Conservation (phyloP, 2,888 invertebrate species). For the Odontocerum albicorne region DNA sequence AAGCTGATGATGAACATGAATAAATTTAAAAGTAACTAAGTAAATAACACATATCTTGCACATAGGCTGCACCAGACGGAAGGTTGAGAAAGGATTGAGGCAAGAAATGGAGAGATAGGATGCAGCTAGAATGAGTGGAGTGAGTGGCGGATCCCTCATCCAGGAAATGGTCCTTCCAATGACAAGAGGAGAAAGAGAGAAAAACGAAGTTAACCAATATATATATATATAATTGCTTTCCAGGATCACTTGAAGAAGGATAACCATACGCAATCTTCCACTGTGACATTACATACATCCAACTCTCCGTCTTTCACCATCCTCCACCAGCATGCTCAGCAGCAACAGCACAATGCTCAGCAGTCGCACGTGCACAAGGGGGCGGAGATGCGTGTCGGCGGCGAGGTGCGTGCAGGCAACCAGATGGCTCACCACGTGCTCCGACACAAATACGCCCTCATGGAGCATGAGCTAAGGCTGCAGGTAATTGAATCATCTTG, state of each 20-base stretch:
- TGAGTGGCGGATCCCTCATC: no score
- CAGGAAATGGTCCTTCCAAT: no score
- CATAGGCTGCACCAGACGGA: no score
- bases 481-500: no score
- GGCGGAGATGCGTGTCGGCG: neutral
- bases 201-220: neutral
- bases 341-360: constrained; percentile 45
- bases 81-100: no score
- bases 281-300: constrained; percentile 23
- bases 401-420: neutral
- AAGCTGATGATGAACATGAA: no score
- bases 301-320: constrained; percentile 28
- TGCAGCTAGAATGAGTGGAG: no score
- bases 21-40: no score
- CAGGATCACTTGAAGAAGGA: constrained; percentile 27
- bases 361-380: neutral
- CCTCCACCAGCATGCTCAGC: constrained; percentile 31
- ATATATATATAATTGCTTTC: neutral
- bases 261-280: constrained; percentile 15
- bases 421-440: constrained; percentile 38
- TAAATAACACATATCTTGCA: no score
- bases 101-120: no score
- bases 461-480: constrained; percentile 53
- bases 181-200: neutral
- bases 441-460: constrained; percentile 54